Base-by-base conservation (phyloP, 2,888 invertebrate genomes). In the Tholera decimalis region DNA sequence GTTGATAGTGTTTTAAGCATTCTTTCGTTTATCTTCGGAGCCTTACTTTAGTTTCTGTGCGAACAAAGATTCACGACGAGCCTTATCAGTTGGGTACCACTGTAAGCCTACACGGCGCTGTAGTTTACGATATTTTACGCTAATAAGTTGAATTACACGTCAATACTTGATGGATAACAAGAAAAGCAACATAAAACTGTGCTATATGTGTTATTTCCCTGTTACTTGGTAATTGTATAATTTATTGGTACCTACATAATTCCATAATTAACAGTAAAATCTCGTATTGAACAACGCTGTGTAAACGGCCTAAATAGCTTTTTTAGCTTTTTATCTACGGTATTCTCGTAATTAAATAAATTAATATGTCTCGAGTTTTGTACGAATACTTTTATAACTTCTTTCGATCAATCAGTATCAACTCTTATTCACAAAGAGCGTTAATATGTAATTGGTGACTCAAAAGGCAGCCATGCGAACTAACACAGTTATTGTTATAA, bases 251-350 rank as follows among this genome's bases (percentile, higher is more conserved):
- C n/a, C n/a, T n/a, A n/a, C n/a, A n/a, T n/a, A n/a, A n/a, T n/a
- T n/a, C n/a, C n/a, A n/a, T n/a, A n/a, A n/a, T n/a, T n/a, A n/a
- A n/a, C n/a, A n/a, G 15, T 47, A 47, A 47, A 47, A 18, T 28
- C 6, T 47, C 18, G 47, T 11, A 28, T 18, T 28, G 28, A 9
- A 6, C 18, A 28, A 47, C 28, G 28, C 11, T 6, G 18, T 46
- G 13, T 47, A 11, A 28, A 11, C 11, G n/a, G 4, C 1, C 9
- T 46, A 46, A 3, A 9, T 9, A 46, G 46, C 46, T 46, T 28
- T 24, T 28, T 20, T 26, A 13, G 50, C 73, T 71, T 70, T 71
- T 70, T 22, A 33, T 15, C 46, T 39, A 18, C 18, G 4, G 4
- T 18, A 30, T 15, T 11, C 15, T 43, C 41, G 35, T 68, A 15